Base-by-base conservation (phyloP, 2,113 vertebrate species). In the Petrocephalus zakoni region DNA sequence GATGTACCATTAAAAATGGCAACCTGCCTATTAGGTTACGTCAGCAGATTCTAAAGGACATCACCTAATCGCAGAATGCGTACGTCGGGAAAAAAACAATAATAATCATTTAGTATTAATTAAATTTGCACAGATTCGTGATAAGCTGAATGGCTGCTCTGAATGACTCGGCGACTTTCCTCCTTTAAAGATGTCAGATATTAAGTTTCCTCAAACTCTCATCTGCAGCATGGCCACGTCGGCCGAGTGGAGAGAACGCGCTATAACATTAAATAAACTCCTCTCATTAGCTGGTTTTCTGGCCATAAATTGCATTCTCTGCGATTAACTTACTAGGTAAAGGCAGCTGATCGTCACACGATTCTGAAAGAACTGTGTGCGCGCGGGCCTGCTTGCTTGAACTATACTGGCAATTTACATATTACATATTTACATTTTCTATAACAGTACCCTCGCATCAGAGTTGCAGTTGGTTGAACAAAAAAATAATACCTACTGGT, bases 401-500 rank as follows among this genome's bases (percentile, higher is more conserved):
- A 37, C 42, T 42, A 42, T 42, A 42, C 42, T 42, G 42, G 42
- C 42, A 42, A 42, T 42, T 42, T 42, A 42, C 42, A 42, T 42
- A n/a, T n/a, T n/a, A n/a, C n/a, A n/a, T 15, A 82, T 82, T 82
- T 22, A 11, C 42, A 49, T 46, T n/a, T n/a, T 9, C 42, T 6
- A 25, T 10, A 10, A 83, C 11, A n/a, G 81, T 83, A 47, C 9
- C 81, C 46, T 22, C 49, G 21, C 34, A 78, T 78, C 15, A 47
- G 49, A 47, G 81, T 22, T 46, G 21, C 37, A 46, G 49, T 29
- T 29, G 61, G 22, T 49, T 46, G 22, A 49, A 47, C 42, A 47
- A 49, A 49, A 83, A 37, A 83, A 83, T 49, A 83, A 83, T 75
- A 97, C 98, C 95, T 95, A 99, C 98, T 97, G 96, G 86, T 97